These are phyloP conservation scores for Malurus melanocephalus DNA, from an alignment of 2,113 vertebrate species.

Conservation along the genomic window DNA sequence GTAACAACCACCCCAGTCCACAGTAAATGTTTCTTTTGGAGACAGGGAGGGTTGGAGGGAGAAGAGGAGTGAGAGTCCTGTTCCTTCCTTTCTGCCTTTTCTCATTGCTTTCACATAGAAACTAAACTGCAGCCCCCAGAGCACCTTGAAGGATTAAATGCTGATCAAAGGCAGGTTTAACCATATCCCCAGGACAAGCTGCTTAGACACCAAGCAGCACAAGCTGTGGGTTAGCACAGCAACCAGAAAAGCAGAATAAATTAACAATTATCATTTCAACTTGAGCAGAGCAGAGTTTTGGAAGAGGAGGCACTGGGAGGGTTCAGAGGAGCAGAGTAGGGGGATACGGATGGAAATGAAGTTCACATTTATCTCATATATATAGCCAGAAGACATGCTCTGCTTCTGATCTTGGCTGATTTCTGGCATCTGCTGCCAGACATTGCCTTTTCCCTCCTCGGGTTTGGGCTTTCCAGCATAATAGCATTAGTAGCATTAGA, in stretches of 20 bases:
- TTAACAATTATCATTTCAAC: constrained; percentile 66
- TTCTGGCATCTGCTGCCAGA: constrained; percentile 28
- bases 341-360: constrained; percentile 4
- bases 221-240: constrained; percentile 52
- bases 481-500: constrained; percentile 57
- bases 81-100: constrained; percentile 42
- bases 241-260: constrained; percentile 67
- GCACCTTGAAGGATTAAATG: constrained; percentile 77
- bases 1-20: not conserved
- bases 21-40: not conserved
- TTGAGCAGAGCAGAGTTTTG: constrained; percentile 16
- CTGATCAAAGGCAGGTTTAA: constrained; percentile 84
- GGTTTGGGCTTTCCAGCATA: constrained; percentile 47
- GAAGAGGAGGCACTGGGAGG: not conserved
- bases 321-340: not conserved
- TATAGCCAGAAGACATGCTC: constrained; percentile 2
- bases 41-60: not conserved
- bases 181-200: constrained; percentile 76
- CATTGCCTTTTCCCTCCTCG: not conserved
- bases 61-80: not conserved
- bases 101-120: constrained; percentile 66
- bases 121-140: constrained; percentile 62
- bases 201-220: constrained; percentile 71
- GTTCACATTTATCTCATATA: not conserved
- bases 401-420: constrained; percentile 42